Evolutionary conservation across 2,888 invertebrate species (phyloP).

Genomic region (Zygothrica quintamaculata): DNA sequence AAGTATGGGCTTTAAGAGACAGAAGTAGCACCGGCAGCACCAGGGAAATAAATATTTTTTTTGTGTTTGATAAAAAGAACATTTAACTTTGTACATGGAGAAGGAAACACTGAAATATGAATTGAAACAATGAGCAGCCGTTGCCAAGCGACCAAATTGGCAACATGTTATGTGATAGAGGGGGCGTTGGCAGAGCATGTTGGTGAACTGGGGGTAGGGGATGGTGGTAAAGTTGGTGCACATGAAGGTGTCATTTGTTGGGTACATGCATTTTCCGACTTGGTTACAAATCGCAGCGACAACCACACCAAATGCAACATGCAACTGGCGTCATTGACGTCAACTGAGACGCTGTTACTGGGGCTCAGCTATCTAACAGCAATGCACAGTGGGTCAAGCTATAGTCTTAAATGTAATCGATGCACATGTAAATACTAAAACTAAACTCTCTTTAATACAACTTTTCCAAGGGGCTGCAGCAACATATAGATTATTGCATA

Average conservation of each 20-base stretch:
- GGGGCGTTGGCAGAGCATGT: conserved; percentile 8
- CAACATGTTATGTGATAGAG: conserved; percentile 63
- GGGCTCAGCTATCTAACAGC: conserved; percentile 52
- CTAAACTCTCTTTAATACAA: no score
- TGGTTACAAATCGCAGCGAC: conserved; percentile 77
- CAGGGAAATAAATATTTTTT: conserved; percentile 57
- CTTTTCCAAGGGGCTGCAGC: no score
- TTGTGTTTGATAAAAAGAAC: conserved; percentile 45
- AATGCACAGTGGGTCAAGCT: conserved; percentile 49
- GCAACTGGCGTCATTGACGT: conserved; percentile 43
- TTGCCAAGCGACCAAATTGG: conserved; percentile 62
- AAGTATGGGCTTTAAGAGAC: conserved; percentile 75
- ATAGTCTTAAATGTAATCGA: not conserved
- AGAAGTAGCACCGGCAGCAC: conserved; percentile 56
- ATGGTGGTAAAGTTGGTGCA: conserved; percentile 40
- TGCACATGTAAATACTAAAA: no score
- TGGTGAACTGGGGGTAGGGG: conserved; percentile 1
- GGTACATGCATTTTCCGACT: conserved; percentile 79
- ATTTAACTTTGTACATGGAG: conserved; percentile 71
- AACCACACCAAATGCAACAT: conserved; percentile 53
- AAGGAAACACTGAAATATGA: conserved; percentile 75
- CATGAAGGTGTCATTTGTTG: conserved; percentile 82
- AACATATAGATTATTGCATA: no score
- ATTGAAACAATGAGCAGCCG: conserved; percentile 66
- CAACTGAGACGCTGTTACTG: conserved; percentile 29